Conservation (phyloP, 1,140 invertebrate species). For the Sinella curviseta region DNA sequence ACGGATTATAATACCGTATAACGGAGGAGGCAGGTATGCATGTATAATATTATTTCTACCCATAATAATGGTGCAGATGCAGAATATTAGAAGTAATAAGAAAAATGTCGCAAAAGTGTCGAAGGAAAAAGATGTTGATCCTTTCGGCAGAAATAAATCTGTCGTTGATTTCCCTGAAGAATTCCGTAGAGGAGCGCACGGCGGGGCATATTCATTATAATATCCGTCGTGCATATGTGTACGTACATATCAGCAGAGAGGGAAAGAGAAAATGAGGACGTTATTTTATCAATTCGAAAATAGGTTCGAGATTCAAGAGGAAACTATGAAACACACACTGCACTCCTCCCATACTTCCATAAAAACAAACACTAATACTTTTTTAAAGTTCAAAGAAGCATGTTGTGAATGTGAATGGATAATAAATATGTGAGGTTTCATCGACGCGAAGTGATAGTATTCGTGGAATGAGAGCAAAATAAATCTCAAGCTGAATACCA, state of each 20-base stretch:
- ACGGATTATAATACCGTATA: too few species aligned
- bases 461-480: background rate
- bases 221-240: too few species aligned
- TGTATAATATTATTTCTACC: background rate
- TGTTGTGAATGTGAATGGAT: background rate
- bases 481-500: background rate
- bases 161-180: slow-evolving; percentile 8
- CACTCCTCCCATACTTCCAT: too few species aligned
- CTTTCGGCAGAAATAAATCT: slow-evolving; percentile 15
- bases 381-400: too few species aligned
- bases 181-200: background rate
- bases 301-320: too few species aligned
- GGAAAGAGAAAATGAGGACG: too few species aligned
- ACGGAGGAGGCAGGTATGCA: too few species aligned
- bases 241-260: too few species aligned
- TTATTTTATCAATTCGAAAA: too few species aligned
- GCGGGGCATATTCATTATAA: background rate
- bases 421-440: background rate
- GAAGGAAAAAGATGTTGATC: slow-evolving; percentile 6
- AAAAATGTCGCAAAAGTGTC: slow-evolving; percentile 13
- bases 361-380: too few species aligned
- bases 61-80: too few species aligned
- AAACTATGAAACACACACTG: too few species aligned
- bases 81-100: background rate
- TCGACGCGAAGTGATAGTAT: background rate